Conservation (phyloP, 1,140 invertebrate genomes). For the Odontomachus brunneus region DNA sequence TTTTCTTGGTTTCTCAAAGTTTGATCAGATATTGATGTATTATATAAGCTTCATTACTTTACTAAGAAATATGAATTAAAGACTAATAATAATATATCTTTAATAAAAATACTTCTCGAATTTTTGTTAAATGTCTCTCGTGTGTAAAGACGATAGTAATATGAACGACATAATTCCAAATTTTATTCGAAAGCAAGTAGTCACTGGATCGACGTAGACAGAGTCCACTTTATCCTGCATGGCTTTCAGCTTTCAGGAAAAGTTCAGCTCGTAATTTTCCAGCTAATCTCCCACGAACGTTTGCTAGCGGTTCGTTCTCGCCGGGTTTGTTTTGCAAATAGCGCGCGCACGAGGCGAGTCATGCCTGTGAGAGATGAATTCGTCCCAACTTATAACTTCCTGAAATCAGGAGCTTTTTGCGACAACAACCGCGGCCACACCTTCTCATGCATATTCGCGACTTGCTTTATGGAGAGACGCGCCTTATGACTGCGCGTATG, state of each 20-base stretch:
- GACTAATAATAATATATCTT: not conserved
- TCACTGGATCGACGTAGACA: not conserved
- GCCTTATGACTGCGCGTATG: conserved; percentile 56
- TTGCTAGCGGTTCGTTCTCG: not conserved
- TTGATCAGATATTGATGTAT: too few relatives aligned
- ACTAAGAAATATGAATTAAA: too few relatives aligned
- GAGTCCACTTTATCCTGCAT: not conserved
- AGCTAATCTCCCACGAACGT: conserved; percentile 41
- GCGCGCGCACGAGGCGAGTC: conserved; percentile 30
- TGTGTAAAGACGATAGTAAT: not conserved
- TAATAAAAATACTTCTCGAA: not conserved
- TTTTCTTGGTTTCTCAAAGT: too few relatives aligned
- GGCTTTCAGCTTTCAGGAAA: not conserved
- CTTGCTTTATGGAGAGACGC: conserved; percentile 65
- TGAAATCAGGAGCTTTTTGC: conserved; percentile 62
- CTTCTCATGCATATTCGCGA: conserved; percentile 75
- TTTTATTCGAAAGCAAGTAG: not conserved
- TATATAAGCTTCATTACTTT: too few relatives aligned
- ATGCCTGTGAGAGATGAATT: conserved; percentile 60
- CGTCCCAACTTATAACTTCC: conserved; percentile 67
- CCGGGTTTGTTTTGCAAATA: conserved; percentile 72
- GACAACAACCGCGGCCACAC: conserved; percentile 66
- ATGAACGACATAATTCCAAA: not conserved
- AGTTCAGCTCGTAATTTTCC: not conserved
- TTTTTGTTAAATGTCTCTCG: not conserved